Evolutionary conservation across 2,888 invertebrate genomes (phyloP), one percentile per base, ranked within the genome.

Genomic region (Parthenolecanium corni): DNA sequence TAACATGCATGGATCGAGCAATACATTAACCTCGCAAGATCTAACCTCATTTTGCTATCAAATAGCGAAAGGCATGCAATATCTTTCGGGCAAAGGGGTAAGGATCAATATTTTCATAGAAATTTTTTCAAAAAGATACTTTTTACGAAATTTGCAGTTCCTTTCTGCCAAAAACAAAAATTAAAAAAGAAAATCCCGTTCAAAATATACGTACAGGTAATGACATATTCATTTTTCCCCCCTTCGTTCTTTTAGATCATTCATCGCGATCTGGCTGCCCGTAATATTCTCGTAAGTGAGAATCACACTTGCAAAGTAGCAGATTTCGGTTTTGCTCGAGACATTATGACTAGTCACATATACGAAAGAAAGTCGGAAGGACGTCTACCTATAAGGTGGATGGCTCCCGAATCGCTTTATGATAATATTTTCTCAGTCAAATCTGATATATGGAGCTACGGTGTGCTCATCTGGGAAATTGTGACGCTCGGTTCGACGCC

Each of bases 361-460:
- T 89, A 89, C 71, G 89, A 89, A 72, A 78, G 89, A 40, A 89
- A 89, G 71, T 89, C 88, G 66, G 89, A 89, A 70, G 89, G 83
- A n/a, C 78, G 84, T 51, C 73, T 84, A 1, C 86, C 86, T 2
- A 83, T 85, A 65, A 77, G 93, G 73, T 95, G 95, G 95, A 94
- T 95, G 94, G 91, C 94, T 0, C 91, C 92, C 0, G 95, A 95
- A 71, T 91, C 93, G 1, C 80, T 95, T 1, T 91, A 89, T 73
- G 93, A 95, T 72, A 93, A 93, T 72, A 83, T 93, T 71, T 95
- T 92, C 75, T 90, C 92, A 12, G 84, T 88, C 1, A 92, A 93
- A 74, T 91, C 92, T 1, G 95, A 95, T 73, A 88, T 94, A 49
- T 95, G 94, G 94, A 92, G 93, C 69, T 95, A 93, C 70, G 94